Evolutionary conservation across 1,140 invertebrate genomes (phyloP), one percentile per base, ranked within the genome.

Genomic region (Rhagoletis pomonella): DNA sequence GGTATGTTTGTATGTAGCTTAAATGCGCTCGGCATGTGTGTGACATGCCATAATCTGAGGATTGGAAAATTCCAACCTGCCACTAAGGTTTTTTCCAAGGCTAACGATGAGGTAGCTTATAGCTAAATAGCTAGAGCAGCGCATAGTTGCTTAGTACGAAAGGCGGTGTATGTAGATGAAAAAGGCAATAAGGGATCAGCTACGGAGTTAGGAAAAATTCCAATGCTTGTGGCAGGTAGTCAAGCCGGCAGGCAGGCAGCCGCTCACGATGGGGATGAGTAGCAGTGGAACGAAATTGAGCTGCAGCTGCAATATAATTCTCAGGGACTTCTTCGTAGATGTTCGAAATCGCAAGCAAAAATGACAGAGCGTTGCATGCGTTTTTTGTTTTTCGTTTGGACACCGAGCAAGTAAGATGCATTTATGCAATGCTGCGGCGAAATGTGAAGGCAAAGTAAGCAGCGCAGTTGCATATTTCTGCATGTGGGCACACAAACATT

Each of bases 41-140:
- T 29, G 73, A 81, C 17, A 81, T 81, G 73, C 73, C 73, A 81
- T 81, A 81, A 81, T 19, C 44, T 81, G 47, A 55, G 73, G 73
- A 81, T 81, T 55, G 73, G 73, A 81, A 81, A 81, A 81, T 55
- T 81, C 47, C 73, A 81, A 17, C 44, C 17, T 55, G 44, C n/a
- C 17, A 81, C 73, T 29, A 29, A 29, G 29, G 29, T 29, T 29
- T 29, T 29, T 69, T 19, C 39, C 19, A 44, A 19, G 3, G 14
- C 69, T 77, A 77, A 77, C 69, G 69, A 77, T 3, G 44, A 73
- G 19, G 44, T n/a, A 3, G 29, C 29, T 29, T 29, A 29, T 29
- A 29, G 0, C 29, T 29, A 81, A 81, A 81, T 29, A 81, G n/a
- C 47, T n/a, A 81, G 5, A 44, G 47, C 17, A 19, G 47, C 47